Conservation (phyloP, 2,888 invertebrate species). For the Ryuthela nishihirai region DNA sequence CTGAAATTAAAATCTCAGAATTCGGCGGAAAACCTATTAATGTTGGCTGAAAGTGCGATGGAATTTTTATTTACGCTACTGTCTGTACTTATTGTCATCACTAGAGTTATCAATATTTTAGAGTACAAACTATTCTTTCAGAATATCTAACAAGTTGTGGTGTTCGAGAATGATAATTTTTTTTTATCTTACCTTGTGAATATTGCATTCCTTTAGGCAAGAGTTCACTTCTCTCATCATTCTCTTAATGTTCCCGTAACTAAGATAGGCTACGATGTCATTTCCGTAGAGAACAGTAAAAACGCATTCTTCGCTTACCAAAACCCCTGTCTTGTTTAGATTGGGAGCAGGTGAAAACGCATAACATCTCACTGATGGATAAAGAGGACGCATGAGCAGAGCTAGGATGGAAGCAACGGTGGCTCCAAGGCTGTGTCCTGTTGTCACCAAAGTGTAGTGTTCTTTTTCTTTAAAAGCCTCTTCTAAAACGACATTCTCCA, state of each 20-base stretch:
- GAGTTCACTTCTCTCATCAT: slow-evolving; percentile 12
- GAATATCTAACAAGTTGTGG: too few species aligned
- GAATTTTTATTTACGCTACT: too few species aligned
- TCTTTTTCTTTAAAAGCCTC: slow-evolving; percentile 7
- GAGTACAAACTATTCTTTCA: too few species aligned
- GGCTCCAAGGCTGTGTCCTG: slow-evolving; percentile 31
- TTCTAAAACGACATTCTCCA: slow-evolving; percentile 12
- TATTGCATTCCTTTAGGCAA: slow-evolving; percentile 13
- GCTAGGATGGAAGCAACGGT: slow-evolving; percentile 20
- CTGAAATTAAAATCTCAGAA: too few species aligned
- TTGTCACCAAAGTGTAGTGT: slow-evolving; percentile 14
- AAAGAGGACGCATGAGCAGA: not conserved
- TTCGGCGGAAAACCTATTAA: too few species aligned
- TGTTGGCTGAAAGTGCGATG: too few species aligned
- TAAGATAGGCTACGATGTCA: slow-evolving; percentile 16
- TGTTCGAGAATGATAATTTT: too few species aligned
- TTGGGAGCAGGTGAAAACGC: slow-evolving; percentile 24
- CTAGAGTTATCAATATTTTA: too few species aligned
- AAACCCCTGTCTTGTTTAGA: slow-evolving; percentile 3
- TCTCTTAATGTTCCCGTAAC: slow-evolving; percentile 16
- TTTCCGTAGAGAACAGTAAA: slow-evolving; percentile 21
- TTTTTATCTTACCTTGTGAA: slow-evolving; percentile 32
- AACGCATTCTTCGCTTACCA: not conserved
- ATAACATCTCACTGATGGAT: slow-evolving; percentile 15
- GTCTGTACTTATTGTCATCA: too few species aligned